Evolutionary conservation across 2,888 invertebrate species (phyloP).

Genomic region (Parochlus steinenii): DNA sequence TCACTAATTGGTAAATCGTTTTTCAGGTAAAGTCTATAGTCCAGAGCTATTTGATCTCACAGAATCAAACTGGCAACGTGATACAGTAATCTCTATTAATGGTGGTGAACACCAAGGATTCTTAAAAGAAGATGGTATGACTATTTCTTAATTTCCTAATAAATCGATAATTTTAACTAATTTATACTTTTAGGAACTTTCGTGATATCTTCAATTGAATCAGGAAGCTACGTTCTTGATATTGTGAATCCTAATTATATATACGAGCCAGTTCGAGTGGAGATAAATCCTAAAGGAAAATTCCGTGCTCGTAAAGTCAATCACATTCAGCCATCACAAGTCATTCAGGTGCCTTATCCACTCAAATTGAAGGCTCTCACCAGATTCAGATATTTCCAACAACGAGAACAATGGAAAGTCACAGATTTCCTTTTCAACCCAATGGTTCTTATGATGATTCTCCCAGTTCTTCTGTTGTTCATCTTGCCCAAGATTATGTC

Average conservation of each 20-base stretch:
- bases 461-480: conserved; percentile 80
- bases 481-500: conserved; percentile 93
- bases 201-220: conserved; percentile 68
- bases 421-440: conserved; percentile 94
- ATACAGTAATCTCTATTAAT: conserved; percentile 66
- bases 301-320: conserved; percentile 89
- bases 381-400: conserved; percentile 75
- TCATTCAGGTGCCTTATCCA: conserved; percentile 85
- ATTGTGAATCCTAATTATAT: conserved; percentile 76
- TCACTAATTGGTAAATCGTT: no score
- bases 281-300: conserved; percentile 95
- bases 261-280: conserved; percentile 86
- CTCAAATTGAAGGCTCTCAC: conserved; percentile 71
- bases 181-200: no score
- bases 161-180: no score
- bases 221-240: conserved; percentile 85
- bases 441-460: conserved; percentile 95
- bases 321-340: conserved; percentile 78
- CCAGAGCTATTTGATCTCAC: conserved; percentile 43
- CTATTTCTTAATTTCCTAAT: no score
- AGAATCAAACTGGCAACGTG: conserved; percentile 53
- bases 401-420: conserved; percentile 89
- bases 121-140: conserved; percentile 80
- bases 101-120: conserved; percentile 81
- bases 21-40: conserved; percentile 62